Base-by-base conservation (phyloP, 2,113 vertebrate genomes). In the Tretioscincus oriximinensis region DNA sequence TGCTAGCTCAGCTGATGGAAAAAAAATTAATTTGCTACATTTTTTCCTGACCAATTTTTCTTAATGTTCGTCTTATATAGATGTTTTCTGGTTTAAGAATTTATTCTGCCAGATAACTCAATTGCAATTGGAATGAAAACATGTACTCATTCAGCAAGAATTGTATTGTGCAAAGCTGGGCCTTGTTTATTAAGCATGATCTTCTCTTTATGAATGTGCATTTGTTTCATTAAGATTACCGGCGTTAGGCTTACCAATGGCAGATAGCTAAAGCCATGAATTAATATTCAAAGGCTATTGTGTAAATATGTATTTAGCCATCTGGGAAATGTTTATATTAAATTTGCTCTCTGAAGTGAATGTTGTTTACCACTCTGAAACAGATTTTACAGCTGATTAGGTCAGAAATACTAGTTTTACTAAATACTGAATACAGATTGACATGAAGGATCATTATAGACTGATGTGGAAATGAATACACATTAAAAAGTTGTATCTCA, bases 251-350 rank as follows among this genome's bases (percentile, higher is more conserved):
- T 67, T 26, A 73, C 68, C 54, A 49, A 41, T 26, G 29, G 35
- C 28, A 24, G 63, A 60, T 71, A 35, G 66, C 80, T 84, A 76
- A 87, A 81, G 80, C 51, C 28, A 64, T 80, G 70, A 87, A 91
- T 88, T 88, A 86, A 85, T 71, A 82, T 83, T 84, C 84, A 31
- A 47, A 81, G 77, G 73, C 82, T 77, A 84, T 75, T 80, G 64
- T 76, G 78, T 84, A 89, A 91, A 90, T 71, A 85, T n/a, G 73
- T 24, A 72, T 58, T 49, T 35, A 87, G 24, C 11, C 64, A 58
- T 47, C 22, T 82, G 73, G 73, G 80, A 76, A 82, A 82, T 49
- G 28, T n/a, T 54, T 14, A 22, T 63, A 58, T 70, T 70, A 70
- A 31, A 81, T 73, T 73, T 65, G 60, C 31, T 82, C 81, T 84